Conservation (phyloP, 2,888 invertebrate species). For the Nemapogon koenigi region DNA sequence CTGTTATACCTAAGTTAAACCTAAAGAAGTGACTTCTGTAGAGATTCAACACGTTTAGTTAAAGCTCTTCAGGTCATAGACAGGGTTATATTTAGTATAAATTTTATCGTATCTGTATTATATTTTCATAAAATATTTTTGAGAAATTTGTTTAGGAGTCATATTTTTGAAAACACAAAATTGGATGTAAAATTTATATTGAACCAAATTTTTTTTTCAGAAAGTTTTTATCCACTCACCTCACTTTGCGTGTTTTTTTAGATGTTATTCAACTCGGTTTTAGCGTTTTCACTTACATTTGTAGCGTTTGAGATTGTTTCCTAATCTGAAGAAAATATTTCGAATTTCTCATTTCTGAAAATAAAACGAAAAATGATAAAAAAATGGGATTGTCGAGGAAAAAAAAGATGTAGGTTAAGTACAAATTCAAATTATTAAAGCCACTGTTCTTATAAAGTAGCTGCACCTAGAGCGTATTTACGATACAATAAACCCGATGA, state of each 20-base stretch:
- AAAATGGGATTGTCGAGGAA: slow-evolving; percentile 21
- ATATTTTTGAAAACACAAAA: slow-evolving; percentile 62
- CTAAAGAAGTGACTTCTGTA: slow-evolving; percentile 46
- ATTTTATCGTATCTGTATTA: slow-evolving; percentile 65
- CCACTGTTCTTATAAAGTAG: slow-evolving; percentile 65
- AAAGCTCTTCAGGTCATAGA: slow-evolving; percentile 65
- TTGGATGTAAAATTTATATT: slow-evolving; percentile 24
- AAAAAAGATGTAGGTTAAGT: slow-evolving; percentile 53
- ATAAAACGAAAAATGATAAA: not conserved
- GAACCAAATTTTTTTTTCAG: slow-evolving; percentile 22
- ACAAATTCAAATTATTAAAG: slow-evolving; percentile 62
- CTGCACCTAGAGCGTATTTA: slow-evolving; percentile 57
- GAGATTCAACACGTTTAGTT: slow-evolving; percentile 47
- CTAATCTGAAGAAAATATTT: not conserved
- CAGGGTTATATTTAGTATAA: slow-evolving; percentile 66
- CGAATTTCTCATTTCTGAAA: not conserved
- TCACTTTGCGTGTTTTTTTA: no score
- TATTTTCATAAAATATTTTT: slow-evolving; percentile 63
- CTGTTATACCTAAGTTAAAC: no score
- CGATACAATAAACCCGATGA: slow-evolving; percentile 63
- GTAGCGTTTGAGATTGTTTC: no score
- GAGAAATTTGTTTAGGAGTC: slow-evolving; percentile 61
- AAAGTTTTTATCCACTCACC: no score
- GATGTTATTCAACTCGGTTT: no score
- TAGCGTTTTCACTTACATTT: no score